Conservation (phyloP, 2,797 vertebrate genomes). For the Melanotaenia trifasciata region DNA sequence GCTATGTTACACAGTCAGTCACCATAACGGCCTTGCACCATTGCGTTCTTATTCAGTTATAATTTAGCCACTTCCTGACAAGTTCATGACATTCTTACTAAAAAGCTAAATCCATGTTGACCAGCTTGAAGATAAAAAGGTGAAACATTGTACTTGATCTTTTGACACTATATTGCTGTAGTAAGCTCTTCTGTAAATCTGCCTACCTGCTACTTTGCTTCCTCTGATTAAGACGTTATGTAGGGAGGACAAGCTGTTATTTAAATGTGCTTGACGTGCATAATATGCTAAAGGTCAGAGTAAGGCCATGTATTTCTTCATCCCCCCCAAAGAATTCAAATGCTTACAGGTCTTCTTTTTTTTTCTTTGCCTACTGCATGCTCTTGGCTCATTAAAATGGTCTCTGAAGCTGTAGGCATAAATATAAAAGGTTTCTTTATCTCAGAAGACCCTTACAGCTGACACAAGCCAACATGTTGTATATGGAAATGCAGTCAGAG, state of each 20-base stretch:
- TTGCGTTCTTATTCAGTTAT: neutral
- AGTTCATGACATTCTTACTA: too few relatives aligned
- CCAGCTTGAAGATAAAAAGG: neutral
- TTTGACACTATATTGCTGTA: neutral
- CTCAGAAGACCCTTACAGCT: conserved; percentile 5
- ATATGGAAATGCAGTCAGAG: conserved; percentile 11
- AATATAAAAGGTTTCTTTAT: conserved; percentile 28
- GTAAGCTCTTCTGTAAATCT: conserved; percentile 30
- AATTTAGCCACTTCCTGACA: neutral
- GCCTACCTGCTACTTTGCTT: conserved; percentile 6
- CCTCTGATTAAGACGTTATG: conserved; percentile 31
- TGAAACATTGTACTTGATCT: conserved; percentile 6
- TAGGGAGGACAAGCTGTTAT: conserved; percentile 24
- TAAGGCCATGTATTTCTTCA: conserved; percentile 21
- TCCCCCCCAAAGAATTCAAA: conserved; percentile 2
- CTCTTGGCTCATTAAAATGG: conserved; percentile 33
- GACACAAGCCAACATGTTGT: conserved; percentile 5
- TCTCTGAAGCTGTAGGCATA: conserved; percentile 8
- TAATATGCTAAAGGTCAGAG: conserved; percentile 43
- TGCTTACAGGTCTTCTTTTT: conserved; percentile 29
- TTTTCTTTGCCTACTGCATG: neutral
- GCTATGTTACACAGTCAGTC: too few relatives aligned
- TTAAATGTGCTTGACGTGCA: conserved; percentile 44
- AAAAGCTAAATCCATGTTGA: neutral
- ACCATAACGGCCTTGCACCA: neutral